These are phyloP conservation scores for Mimachlamys varia DNA, from an alignment of 2,888 invertebrate genomes.

Conservation along the genomic window DNA sequence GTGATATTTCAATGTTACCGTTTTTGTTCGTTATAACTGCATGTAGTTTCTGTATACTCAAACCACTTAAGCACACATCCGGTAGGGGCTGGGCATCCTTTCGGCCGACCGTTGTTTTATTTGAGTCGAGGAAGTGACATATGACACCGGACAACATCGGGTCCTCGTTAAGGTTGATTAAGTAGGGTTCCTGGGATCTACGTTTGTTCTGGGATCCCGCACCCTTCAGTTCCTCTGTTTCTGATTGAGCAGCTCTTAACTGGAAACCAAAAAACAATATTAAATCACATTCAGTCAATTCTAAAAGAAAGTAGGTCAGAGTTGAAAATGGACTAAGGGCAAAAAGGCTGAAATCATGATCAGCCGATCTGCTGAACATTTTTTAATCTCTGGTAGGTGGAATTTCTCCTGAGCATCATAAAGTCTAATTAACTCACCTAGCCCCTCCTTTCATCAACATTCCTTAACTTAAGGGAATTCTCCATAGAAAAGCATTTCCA, in stretches of 20 bases:
- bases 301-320: no score
- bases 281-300: background rate
- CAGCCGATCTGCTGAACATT: no score
- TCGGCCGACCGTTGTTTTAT: constrained; percentile 77
- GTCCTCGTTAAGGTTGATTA: constrained; percentile 81
- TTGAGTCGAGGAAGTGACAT: constrained; percentile 75
- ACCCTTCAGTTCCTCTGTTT: constrained; percentile 64
- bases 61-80: constrained; percentile 77
- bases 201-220: constrained; percentile 60
- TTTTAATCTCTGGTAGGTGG: no score
- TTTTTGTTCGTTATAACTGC: constrained; percentile 73
- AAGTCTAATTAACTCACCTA: no score
- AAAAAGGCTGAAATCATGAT: no score
- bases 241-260: constrained; percentile 73
- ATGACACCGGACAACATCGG: constrained; percentile 81
- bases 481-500: no score
- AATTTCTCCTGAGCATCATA: no score
- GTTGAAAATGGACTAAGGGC: no score
- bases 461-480: no score
- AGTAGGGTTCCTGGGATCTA: constrained; percentile 72
- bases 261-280: constrained; percentile 48
- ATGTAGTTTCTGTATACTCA: constrained; percentile 79
- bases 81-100: constrained; percentile 77
- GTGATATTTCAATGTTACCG: constrained; percentile 73
- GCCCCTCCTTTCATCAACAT: no score